Evolutionary conservation across 1,140 invertebrate genomes (phyloP).

Genomic region (Muscidifurax raptorellus): DNA sequence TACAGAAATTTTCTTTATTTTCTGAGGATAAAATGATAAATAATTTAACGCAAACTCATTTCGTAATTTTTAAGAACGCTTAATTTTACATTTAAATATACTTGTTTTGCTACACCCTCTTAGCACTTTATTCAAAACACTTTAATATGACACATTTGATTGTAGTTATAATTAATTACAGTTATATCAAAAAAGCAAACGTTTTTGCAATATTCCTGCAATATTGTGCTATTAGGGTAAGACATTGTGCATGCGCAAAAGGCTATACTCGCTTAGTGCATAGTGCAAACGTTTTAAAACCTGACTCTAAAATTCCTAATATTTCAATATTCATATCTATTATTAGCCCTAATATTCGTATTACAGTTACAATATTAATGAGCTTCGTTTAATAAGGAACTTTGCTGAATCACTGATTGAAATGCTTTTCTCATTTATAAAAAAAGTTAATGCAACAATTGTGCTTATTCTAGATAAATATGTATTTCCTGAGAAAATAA

Average conservation of each 20-base stretch:
- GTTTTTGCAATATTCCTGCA: background rate
- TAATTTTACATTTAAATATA: conserved; percentile 29
- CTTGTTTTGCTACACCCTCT: background rate
- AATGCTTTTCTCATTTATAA: conserved; percentile 2
- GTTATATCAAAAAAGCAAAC: conserved; percentile 20
- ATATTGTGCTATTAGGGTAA: conserved; percentile 26
- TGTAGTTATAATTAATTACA: background rate
- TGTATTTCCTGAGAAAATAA: background rate
- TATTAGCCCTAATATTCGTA: conserved; percentile 20
- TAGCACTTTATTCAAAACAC: conserved; percentile 9
- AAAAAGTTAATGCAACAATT: background rate
- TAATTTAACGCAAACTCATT: conserved; percentile 36
- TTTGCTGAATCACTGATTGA: conserved; percentile 9
- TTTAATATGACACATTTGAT: background rate
- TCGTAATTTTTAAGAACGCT: conserved; percentile 20
- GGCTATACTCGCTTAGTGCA: conserved; percentile 17
- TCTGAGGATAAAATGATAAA: conserved; percentile 26
- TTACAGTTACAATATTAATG: conserved; percentile 24
- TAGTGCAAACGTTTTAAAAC: conserved; percentile 38
- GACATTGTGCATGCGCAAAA: background rate
- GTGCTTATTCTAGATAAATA: conserved; percentile 6
- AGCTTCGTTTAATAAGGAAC: conserved; percentile 42
- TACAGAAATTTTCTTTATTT: conserved; percentile 31
- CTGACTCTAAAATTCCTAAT: conserved; percentile 29
- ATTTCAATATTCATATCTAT: conserved; percentile 31